Conservation (phyloP, 2,888 invertebrate species). For the Cotesia congregata region DNA sequence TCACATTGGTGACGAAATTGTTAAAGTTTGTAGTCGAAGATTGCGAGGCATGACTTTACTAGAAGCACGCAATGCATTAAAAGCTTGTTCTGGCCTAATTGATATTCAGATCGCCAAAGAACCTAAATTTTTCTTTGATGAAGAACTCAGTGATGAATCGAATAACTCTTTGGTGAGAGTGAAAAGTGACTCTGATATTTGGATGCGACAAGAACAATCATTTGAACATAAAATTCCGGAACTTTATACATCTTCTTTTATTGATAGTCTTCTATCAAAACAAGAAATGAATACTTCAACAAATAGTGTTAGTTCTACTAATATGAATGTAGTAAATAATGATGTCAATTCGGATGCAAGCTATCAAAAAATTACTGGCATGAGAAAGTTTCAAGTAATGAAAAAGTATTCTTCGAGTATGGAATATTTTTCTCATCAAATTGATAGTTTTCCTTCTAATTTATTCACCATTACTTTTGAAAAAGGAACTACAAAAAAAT, state of each 20-base stretch:
- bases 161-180: conserved; percentile 54
- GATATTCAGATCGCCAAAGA: conserved; percentile 65
- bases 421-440: conserved; percentile 51
- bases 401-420: conserved; percentile 57
- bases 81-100: conserved; percentile 57
- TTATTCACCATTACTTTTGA: conserved; percentile 69
- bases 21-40: conserved; percentile 73
- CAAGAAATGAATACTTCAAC: too few relatives aligned
- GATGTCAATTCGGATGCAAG: conserved; percentile 31
- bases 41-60: conserved; percentile 69
- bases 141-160: conserved; percentile 60
- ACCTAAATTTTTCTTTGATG: conserved; percentile 55
- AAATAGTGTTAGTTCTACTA: conserved; percentile 53
- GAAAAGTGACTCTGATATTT: conserved; percentile 58
- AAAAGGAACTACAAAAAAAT: conserved; percentile 75
- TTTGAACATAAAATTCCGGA: not conserved
- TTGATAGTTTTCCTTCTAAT: conserved; percentile 60
- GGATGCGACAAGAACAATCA: conserved; percentile 52
- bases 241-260: not conserved
- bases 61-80: conserved; percentile 60
- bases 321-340: conserved; percentile 44
- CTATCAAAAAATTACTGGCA: conserved; percentile 66
- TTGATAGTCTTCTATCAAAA: too few relatives aligned
- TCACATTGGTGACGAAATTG: conserved; percentile 73
- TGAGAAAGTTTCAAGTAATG: conserved; percentile 70